Percentiles rank a stretch among this genome's conserved stretches.
Conservation (phyloP, 2,888 invertebrate species). For the Acrobasis consociella region DNA sequence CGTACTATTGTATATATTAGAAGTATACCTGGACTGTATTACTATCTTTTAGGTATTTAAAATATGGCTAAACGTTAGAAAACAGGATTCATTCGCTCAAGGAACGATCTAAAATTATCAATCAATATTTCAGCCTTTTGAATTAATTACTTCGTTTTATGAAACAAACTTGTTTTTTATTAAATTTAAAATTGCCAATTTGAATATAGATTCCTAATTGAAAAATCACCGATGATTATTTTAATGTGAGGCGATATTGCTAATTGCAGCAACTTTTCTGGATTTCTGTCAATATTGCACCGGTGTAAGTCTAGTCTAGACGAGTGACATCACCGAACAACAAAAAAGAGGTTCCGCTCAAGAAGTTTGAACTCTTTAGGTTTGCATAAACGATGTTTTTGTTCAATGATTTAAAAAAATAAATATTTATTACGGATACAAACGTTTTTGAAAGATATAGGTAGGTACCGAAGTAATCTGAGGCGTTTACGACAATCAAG, state of each 20-base stretch:
- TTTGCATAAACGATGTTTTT: too few species aligned
- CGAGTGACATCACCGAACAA: conserved; percentile 9
- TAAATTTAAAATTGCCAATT: conserved; percentile 1
- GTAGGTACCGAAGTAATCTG: too few species aligned
- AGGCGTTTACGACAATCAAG: too few species aligned
- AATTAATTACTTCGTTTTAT: background rate
- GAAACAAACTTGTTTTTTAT: background rate
- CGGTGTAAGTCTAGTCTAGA: conserved; percentile 17
- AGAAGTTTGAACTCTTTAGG: too few species aligned
- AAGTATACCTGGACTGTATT: too few species aligned
- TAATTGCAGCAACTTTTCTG: conserved; percentile 3
- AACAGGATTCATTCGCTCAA: background rate
- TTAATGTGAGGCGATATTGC: background rate
- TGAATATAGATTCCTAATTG: background rate
- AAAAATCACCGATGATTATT: conserved; percentile 7
- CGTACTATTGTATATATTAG: too few species aligned
- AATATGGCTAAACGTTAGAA: background rate
- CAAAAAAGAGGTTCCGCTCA: background rate
- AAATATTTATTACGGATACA: too few species aligned
- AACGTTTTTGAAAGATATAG: too few species aligned
- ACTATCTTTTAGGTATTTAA: too few species aligned
- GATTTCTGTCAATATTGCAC: conserved; percentile 14
- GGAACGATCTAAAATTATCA: background rate
- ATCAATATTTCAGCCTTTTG: conserved; percentile 1
- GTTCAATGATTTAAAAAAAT: too few species aligned